Evolutionary conservation across 2,888 invertebrate genomes (phyloP).

Genomic region (Endotricha flammealis): DNA sequence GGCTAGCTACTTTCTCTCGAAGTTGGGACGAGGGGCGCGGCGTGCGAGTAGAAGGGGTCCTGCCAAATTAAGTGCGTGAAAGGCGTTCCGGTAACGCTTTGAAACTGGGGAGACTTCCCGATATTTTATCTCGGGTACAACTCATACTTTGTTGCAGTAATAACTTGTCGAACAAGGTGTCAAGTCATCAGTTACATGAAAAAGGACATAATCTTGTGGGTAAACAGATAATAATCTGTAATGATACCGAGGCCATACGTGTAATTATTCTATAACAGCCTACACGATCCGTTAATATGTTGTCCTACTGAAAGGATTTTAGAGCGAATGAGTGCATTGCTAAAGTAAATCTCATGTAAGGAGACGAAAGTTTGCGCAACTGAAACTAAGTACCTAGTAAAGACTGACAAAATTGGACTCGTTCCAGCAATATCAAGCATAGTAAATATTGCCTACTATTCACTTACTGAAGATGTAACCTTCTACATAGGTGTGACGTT

Average conservation of each 20-base stretch:
- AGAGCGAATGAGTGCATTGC: too few relatives aligned
- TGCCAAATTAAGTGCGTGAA: conserved; percentile 77
- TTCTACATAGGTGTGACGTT: conserved; percentile 13
- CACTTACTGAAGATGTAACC: background rate
- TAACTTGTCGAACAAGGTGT: background rate
- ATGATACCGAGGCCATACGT: too few relatives aligned
- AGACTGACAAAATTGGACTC: too few relatives aligned
- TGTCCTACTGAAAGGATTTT: too few relatives aligned
- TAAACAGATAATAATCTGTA: too few relatives aligned
- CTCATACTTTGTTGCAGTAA: background rate
- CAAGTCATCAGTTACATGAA: background rate
- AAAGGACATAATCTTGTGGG: background rate
- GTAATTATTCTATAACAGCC: too few relatives aligned
- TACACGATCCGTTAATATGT: too few relatives aligned
- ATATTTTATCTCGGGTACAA: conserved; percentile 6
- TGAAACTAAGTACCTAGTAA: too few relatives aligned
- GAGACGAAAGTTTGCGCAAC: too few relatives aligned
- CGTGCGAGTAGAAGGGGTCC: conserved; percentile 61
- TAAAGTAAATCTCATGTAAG: too few relatives aligned
- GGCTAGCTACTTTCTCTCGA: conserved; percentile 76
- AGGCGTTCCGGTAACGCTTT: conserved; percentile 53
- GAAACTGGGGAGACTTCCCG: conserved; percentile 29
- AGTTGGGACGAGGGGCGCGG: conserved; percentile 52
- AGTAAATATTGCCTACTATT: too few relatives aligned
- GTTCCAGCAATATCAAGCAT: too few relatives aligned